Base-by-base conservation (phyloP, 1,140 invertebrate species). In the Hirudo medicinalis region DNA sequence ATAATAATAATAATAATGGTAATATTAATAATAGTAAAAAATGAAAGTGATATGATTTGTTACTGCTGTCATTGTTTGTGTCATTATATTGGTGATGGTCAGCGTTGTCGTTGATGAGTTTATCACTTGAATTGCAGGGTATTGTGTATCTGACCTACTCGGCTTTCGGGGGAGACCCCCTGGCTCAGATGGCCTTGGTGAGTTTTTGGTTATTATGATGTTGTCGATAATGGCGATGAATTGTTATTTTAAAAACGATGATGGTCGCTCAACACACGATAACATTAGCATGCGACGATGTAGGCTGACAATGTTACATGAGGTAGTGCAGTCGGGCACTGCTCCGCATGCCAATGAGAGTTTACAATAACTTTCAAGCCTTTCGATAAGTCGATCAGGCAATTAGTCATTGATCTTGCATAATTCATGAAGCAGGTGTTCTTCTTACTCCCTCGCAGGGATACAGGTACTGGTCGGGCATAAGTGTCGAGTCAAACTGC, bases 101-200 rank as follows among this genome's bases (percentile, higher is more conserved):
- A 9, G 11, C 13, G 11, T 49, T 17, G 13, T 15, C 1, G 1
- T 17, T 15, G 43, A 15, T 13, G 43, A 49, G 43, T 49, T 49
- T 49, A 32, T 22, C 5, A 27, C 32, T 73, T 13, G 19, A 71
- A 66, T 73, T 79, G 67, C 77, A 82, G 80, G 91, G 94, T 5
- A 79, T 98, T 19, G 85, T 97, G 0, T 91, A 97, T 83, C 94
- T 94, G 78, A 93, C 91, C 11, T 87, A 94, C 78, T 90, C 88
- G 43, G 90, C 94, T 22, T 80, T 96, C 4, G 92, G 90, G 1
- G 92, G 91, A 71, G 91, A 92, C 80, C 87, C 89, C 17, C 88
- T 89, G 80, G 93, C 93, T 15, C 92, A 95, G 83, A 97, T 98
- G 94, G 90, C 91, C 27, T 81, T 98, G 57, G 94, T 83, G 77